Evolutionary conservation across 1,140 invertebrate species (phyloP).

Genomic region (Sminthurinus signatus): DNA sequence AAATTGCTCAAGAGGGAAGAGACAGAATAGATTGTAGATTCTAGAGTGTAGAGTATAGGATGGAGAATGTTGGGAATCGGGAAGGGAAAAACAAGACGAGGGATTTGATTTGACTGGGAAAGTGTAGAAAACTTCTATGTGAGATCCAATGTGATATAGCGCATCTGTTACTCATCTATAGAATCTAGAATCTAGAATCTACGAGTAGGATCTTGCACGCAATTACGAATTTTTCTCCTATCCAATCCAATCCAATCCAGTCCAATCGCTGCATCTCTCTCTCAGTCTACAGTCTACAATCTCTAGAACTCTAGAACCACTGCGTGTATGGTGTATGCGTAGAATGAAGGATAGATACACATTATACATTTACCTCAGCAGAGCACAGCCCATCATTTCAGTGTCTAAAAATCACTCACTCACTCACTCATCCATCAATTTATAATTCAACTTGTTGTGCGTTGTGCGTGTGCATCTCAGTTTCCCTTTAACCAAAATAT

Average conservation of each 20-base stretch:
- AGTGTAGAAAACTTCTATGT: slow-evolving; percentile 24
- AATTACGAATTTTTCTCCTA: slow-evolving; percentile 20
- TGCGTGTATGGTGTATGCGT: too few species aligned
- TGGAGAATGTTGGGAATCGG: too few species aligned
- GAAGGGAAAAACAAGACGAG: slow-evolving; percentile 3
- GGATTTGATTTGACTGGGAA: slow-evolving; percentile 16
- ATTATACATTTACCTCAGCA: too few species aligned
- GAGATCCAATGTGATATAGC: slow-evolving; percentile 33
- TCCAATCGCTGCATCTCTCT: neutral
- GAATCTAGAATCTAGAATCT: too few species aligned
- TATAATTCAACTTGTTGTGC: too few species aligned
- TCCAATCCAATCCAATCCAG: slow-evolving; percentile 17
- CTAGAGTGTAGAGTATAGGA: too few species aligned
- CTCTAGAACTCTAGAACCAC: neutral
- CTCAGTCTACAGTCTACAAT: neutral
- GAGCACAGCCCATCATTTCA: slow-evolving; percentile 10
- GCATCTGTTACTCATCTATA: slow-evolving; percentile 35
- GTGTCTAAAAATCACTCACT: too few species aligned
- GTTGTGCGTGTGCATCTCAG: too few species aligned
- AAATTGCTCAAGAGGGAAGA: slow-evolving; percentile 5
- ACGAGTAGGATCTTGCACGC: slow-evolving; percentile 31
- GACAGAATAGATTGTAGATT: too few species aligned
- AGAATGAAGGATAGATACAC: too few species aligned
- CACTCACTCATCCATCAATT: slow-evolving; percentile 13
- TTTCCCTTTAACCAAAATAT: too few species aligned